phyloP scores from a whole-genome alignment of 2,797 vertebrate genomes.

The Gallinago solitaria region DNA sequence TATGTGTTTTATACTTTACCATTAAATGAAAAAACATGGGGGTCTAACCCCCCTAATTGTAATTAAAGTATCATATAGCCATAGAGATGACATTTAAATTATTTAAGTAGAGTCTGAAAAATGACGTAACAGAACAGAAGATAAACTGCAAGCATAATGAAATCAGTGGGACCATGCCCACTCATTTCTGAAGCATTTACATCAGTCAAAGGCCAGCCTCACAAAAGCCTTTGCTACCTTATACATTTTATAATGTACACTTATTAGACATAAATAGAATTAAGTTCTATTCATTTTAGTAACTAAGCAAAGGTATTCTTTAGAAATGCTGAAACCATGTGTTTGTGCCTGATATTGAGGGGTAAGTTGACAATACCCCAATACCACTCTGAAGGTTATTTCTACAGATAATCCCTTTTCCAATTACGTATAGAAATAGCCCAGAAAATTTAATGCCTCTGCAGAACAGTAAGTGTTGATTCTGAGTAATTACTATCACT shows the following conservation, averaged over 20 bases:
- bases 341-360: not conserved
- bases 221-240: not conserved
- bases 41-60: not conserved
- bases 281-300: not conserved
- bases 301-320: not conserved
- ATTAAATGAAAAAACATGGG: not conserved
- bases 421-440: not conserved
- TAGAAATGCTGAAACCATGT: not conserved
- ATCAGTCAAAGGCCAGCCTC: not conserved
- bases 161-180: not conserved
- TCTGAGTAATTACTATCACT: not conserved
- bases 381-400: not conserved
- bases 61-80: not conserved
- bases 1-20: not conserved
- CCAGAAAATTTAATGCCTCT: not conserved
- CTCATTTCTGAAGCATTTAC: not conserved
- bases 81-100: not conserved
- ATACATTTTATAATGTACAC: not conserved
- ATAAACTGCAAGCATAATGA: not conserved
- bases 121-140: not conserved
- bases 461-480: not conserved
- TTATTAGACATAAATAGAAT: not conserved
- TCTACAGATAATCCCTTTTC: not conserved
- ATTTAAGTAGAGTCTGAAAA: not conserved
- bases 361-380: not conserved